These are phyloP conservation scores for Amblyjoppa fuscipennis DNA, from an alignment of 2,888 invertebrate species.

Conservation along the genomic window DNA sequence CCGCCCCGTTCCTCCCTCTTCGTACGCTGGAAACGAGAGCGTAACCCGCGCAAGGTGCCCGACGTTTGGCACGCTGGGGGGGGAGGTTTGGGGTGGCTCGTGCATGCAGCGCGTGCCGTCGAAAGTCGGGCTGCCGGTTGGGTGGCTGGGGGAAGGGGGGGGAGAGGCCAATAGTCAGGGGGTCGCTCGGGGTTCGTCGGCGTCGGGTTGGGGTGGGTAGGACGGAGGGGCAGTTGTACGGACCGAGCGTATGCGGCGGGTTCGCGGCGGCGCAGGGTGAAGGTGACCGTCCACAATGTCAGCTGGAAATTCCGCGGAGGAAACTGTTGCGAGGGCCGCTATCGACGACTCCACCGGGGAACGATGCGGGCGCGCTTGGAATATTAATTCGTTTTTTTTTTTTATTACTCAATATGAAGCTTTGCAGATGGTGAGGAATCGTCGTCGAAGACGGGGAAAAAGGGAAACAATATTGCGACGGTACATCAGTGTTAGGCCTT, in stretches of 20 bases:
- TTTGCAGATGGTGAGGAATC: too few relatives aligned
- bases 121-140: slow-evolving; percentile 15
- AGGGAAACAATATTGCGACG: too few relatives aligned
- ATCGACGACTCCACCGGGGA: too few relatives aligned
- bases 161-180: slow-evolving; percentile 6
- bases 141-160: background rate
- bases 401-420: too few relatives aligned
- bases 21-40: slow-evolving; percentile 22
- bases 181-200: background rate
- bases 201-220: slow-evolving; percentile 38
- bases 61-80: background rate
- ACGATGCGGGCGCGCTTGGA: too few relatives aligned
- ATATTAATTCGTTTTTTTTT: too few relatives aligned
- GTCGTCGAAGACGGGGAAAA: too few relatives aligned
- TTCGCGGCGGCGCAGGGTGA: too few relatives aligned
- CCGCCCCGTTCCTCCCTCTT: background rate
- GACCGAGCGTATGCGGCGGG: too few relatives aligned
- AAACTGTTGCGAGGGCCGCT: background rate
- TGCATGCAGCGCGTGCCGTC: slow-evolving; percentile 11
- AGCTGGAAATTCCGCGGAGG: background rate
- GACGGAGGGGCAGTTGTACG: background rate
- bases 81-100: slow-evolving; percentile 67
- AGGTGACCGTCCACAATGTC: background rate
- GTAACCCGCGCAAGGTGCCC: slow-evolving; percentile 39
- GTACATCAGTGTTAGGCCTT: too few relatives aligned